phyloP scores from a whole-genome alignment of 2,113 vertebrate genomes.

The Melanocharis versteri region DNA sequence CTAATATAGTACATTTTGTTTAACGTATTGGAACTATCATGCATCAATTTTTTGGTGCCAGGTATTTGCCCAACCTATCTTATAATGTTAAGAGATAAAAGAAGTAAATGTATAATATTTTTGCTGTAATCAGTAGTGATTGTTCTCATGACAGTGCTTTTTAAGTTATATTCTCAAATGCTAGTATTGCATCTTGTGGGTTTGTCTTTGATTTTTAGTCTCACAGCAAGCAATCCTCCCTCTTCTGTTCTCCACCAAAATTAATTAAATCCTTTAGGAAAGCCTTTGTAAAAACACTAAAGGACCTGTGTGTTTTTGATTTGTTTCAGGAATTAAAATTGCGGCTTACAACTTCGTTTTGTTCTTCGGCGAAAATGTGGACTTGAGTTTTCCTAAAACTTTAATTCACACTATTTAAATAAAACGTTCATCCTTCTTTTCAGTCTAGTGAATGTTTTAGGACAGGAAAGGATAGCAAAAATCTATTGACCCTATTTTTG shows the following conservation, averaged over 20 bases:
- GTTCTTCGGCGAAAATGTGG: not conserved
- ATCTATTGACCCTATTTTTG: not conserved
- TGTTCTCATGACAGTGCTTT: constrained; percentile 59
- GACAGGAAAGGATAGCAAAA: not conserved
- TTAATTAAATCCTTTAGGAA: constrained; percentile 45
- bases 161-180: constrained; percentile 61
- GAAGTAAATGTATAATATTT: constrained; percentile 65
- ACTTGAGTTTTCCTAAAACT: not conserved
- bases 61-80: constrained; percentile 66
- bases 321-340: constrained; percentile 57
- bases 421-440: not conserved
- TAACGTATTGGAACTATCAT: constrained; percentile 66
- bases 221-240: constrained; percentile 6
- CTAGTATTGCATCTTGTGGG: constrained; percentile 27
- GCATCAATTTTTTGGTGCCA: constrained; percentile 71
- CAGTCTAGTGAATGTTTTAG: not conserved
- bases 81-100: constrained; percentile 66
- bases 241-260: constrained; percentile 30
- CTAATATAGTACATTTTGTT: constrained; percentile 59
- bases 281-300: constrained; percentile 49
- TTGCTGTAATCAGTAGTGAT: constrained; percentile 56
- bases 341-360: not conserved
- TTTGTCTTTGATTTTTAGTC: constrained; percentile 52
- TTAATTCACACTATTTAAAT: not conserved
- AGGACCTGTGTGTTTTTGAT: constrained; percentile 39